Conservation (phyloP, 2,888 invertebrate species). For the Cabera pusaria region DNA sequence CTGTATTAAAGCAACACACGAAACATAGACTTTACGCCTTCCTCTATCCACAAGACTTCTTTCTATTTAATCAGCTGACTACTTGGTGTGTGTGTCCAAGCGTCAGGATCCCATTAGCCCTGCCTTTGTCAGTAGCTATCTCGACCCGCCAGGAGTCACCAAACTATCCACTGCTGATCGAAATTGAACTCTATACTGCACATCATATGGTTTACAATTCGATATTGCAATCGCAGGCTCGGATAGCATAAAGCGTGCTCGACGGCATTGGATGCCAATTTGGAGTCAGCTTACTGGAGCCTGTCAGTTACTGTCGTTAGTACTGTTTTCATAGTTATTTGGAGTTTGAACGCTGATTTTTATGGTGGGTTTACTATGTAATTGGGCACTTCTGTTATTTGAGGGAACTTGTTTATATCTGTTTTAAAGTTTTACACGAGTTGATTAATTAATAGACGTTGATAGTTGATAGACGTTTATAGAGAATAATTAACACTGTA, state of each 20-base stretch:
- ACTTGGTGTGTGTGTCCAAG: slow-evolving; percentile 11
- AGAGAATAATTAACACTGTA: no score
- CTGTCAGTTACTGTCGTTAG: slow-evolving; percentile 12
- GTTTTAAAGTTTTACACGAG: no score
- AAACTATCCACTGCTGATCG: background rate
- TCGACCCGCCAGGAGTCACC: slow-evolving; percentile 9
- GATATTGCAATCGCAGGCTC: slow-evolving; percentile 3
- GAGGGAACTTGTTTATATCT: no score
- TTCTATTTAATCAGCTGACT: slow-evolving; percentile 14
- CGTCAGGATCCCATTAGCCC: slow-evolving; percentile 9
- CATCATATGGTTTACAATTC: background rate
- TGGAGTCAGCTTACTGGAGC: slow-evolving; percentile 17
- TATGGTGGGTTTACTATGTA: no score
- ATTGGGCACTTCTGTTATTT: no score
- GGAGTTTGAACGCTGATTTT: no score
- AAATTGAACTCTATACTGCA: no score
- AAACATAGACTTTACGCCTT: no score
- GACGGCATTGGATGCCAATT: slow-evolving; percentile 17
- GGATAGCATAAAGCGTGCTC: slow-evolving; percentile 10
- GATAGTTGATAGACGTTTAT: no score
- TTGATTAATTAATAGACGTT: no score
- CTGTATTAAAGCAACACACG: background rate
- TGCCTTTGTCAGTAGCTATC: slow-evolving; percentile 15
- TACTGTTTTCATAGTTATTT: slow-evolving; percentile 9
- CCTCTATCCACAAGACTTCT: no score